Evolutionary conservation across 92 coral and sea anemone genomes (phyloP), one percentile per base, ranked within the genome.

Genomic region (Siderastrea radians): DNA sequence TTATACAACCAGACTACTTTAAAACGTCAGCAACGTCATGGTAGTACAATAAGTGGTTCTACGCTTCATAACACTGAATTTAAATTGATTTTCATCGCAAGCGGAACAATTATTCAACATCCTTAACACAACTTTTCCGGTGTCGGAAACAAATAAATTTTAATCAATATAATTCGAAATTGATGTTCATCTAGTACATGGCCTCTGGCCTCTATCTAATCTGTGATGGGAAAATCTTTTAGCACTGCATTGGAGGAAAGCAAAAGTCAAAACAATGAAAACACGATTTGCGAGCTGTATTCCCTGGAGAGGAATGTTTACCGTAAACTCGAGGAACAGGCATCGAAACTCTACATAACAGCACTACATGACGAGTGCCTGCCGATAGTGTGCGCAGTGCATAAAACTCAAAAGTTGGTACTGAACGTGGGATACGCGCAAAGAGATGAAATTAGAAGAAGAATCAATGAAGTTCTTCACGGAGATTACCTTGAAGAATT

Each of bases 341-440:
- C 72, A 14, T 65, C 84, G 13, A 79, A 49, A 79, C 72, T 79
- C 48, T 26, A 79, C 48, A 17, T 79, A 65, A 48, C 45, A 2
- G 74, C 84, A 6, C 84, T 65, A 3, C 1, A 79, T 65, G 84
- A 79, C 62, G 74, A 79, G 43, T 79, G 84, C 38, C 1, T 79
- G 58, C 74, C 84, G 60, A 79, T 64, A 47, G 84, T 79, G 43
- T 79, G 84, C 49, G 74, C 84, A 2, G 84, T 64, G 63, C 54
- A 65, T 3, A 64, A 65, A 26, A 79, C 52, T 12, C 84, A 64
- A 16, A 26, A 2, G 54, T 3, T 64, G 4, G 4, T 49, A 5
- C 14, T 79, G 12, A 63, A 63, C 9, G 58, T 66, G 60, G 84
- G 49, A 9, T 49, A 47, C 2, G 61, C 13, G 6, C 5, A 49